Conservation (phyloP, 2,113 vertebrate genomes). For the Arenaria interpres region DNA sequence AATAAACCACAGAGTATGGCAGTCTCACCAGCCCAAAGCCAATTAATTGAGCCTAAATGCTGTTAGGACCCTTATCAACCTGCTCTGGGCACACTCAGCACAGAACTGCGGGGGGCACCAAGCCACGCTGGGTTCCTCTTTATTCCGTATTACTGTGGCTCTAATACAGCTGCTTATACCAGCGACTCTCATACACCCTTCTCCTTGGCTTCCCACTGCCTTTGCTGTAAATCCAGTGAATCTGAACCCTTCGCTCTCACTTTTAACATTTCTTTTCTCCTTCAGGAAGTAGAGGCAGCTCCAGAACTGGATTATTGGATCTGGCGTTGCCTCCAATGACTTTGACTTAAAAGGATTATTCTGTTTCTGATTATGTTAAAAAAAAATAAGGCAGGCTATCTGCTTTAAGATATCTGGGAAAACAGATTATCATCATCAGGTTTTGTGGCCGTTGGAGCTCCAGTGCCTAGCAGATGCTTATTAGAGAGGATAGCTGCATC, state of each 20-base stretch:
- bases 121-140: neutral
- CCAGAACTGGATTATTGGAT: neutral
- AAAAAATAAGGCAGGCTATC: neutral
- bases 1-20: neutral
- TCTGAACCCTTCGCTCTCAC: neutral
- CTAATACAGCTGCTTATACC: neutral
- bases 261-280: neutral
- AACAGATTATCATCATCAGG: neutral
- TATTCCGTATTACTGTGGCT: neutral
- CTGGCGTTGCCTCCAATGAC: neutral
- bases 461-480: neutral
- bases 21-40: neutral
- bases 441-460: neutral
- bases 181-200: neutral
- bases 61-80: neutral
- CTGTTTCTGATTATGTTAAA: neutral
- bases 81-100: neutral
- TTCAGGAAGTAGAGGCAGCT: neutral
- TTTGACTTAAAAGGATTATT: neutral
- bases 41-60: neutral
- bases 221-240: neutral
- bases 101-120: accelerated
- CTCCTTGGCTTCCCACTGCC: neutral
- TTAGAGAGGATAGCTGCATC: neutral
- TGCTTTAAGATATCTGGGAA: neutral